Conservation (phyloP, 2,888 invertebrate species). For the Eurois occulta region DNA sequence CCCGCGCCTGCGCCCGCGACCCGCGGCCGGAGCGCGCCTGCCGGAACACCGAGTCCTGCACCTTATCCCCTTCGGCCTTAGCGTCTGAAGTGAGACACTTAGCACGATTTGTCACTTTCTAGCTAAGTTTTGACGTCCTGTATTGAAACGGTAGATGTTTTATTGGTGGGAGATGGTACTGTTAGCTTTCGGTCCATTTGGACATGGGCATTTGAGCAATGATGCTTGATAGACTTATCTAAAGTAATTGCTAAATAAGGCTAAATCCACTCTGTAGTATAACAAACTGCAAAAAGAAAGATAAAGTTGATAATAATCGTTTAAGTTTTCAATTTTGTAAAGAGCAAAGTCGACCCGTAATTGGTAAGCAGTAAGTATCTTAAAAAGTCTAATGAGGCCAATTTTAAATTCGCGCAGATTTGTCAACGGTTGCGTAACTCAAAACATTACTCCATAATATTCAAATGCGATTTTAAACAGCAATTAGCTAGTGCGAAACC, state of each 20-base stretch:
- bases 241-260: neutral
- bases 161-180: neutral
- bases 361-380: constrained; percentile 21
- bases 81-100: constrained; percentile 67
- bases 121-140: constrained; percentile 14
- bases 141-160: neutral
- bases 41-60: constrained; percentile 70
- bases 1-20: constrained; percentile 68
- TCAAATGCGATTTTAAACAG: constrained; percentile 55
- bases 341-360: constrained; percentile 11
- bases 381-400: constrained; percentile 35
- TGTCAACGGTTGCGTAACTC: constrained; percentile 45
- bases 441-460: constrained; percentile 44
- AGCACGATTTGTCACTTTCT: constrained; percentile 27
- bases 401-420: constrained; percentile 16
- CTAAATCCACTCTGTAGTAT: neutral
- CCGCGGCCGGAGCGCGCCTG: constrained; percentile 53
- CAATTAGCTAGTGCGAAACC: constrained; percentile 64
- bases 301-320: constrained; percentile 22
- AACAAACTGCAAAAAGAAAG: constrained; percentile 23
- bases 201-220: neutral
- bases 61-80: constrained; percentile 68
- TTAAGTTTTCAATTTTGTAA: constrained; percentile 25
- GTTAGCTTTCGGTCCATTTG: neutral
- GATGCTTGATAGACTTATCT: neutral